Base-by-base conservation (phyloP, 2,113 vertebrate genomes). In the Ardeotis arabs region DNA sequence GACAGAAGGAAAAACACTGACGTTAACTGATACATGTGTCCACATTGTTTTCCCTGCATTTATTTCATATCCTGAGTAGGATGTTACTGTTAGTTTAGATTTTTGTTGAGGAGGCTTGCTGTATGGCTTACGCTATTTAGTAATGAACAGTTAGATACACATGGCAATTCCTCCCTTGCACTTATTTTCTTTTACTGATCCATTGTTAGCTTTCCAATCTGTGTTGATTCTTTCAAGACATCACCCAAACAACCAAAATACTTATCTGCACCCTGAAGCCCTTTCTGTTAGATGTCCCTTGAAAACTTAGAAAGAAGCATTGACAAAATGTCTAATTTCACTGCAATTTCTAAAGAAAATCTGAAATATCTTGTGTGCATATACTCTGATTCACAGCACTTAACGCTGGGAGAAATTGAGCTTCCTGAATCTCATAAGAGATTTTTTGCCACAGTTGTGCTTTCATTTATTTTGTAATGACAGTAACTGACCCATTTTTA, bases 381-480 rank as follows among this genome's bases (percentile, higher is more conserved):
- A 13, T 53, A 47, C 6, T 37, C 27, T 73, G 33, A 60, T 85
- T 74, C 59, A 59, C 2, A 9, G 64, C 79, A 68, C 4, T 49
- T 69, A 87, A 84, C 21, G 22, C 20, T 45, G 9, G 70, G 64
- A 73, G 63, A 84, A 69, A 77, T 5, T 84, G 52, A 83, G 25
- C 25, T 87, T 84, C 39, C 37, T 69, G n/a, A 87, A 50, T 84
- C 18, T 68, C 41, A 14, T 72, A 17, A 82, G 19, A 76, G 17
- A 74, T 9, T 50, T 93, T 84, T 89, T 60, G 24, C 69, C 28
- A 28, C 58, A 55, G 21, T 89, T 94, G 27, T 76, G 31, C 50
- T 89, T 96, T 78, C 58, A 41, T 49, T 74, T 52, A 22, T 91
- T 87, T 90, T 82, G 20, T 35, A 73, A 86, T 80, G 76, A n/a